A percentile compares a stretch with the other conserved stretches of the same genome.
phyloP scores from a whole-genome alignment of 2,113 vertebrate species.

The Coracopsis vasa region DNA sequence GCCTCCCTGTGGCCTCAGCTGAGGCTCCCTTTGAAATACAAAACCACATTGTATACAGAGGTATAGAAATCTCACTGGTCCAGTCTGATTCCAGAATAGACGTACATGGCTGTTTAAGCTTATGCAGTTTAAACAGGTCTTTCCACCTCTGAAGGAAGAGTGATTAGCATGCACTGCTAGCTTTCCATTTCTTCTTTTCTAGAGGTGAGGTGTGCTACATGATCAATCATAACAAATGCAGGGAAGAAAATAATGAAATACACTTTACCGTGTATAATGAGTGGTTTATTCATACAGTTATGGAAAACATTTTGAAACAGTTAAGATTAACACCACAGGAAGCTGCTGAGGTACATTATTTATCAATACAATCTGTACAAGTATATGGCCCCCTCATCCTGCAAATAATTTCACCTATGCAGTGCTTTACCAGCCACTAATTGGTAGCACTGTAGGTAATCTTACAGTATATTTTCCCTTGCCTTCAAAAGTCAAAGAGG shows the following conservation, averaged over 20 bases:
- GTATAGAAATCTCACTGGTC: neutral
- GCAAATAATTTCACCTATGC: conserved; percentile 23
- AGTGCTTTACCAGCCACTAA: conserved; percentile 31
- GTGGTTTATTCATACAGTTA: conserved; percentile 27
- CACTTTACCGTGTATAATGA: conserved; percentile 6
- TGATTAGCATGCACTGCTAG: neutral
- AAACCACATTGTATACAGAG: neutral
- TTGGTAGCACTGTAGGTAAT: conserved; percentile 26
- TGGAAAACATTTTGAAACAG: conserved; percentile 48
- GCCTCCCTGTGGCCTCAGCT: neutral
- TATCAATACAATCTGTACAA: conserved; percentile 34
- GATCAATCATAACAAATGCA: neutral
- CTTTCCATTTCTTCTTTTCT: neutral
- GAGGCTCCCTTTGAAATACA: neutral
- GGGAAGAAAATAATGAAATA: conserved; percentile 25
- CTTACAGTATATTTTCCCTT: conserved; percentile 5
- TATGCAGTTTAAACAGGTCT: fast-evolving
- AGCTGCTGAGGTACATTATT: conserved; percentile 18
- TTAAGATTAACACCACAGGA: conserved; percentile 44
- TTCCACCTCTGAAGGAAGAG: neutral
- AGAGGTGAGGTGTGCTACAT: neutral
- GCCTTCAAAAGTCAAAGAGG: neutral
- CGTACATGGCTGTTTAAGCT: neutral
- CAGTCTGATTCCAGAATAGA: neutral
- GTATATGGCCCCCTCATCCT: neutral